These are phyloP conservation scores for Fragum sueziense DNA, from an alignment of 2,888 invertebrate genomes.

Conservation along the genomic window DNA sequence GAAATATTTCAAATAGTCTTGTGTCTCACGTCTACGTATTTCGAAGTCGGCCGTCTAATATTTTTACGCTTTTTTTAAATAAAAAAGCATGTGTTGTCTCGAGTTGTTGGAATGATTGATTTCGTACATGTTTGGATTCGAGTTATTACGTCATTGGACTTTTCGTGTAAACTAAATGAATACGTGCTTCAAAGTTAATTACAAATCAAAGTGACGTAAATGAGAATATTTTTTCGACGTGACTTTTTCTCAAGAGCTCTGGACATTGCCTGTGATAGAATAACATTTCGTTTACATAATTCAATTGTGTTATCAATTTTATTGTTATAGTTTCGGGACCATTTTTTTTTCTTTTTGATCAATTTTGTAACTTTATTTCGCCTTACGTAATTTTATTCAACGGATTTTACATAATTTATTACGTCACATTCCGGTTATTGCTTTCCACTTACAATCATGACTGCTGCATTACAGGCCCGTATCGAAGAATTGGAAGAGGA, in stretches of 20 bases:
- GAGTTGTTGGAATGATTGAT: constrained; percentile 4
- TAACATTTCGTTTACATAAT: not conserved
- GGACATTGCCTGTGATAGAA: not conserved
- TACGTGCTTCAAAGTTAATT: not conserved
- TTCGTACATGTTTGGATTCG: constrained; percentile 1
- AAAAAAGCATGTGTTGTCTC: constrained; percentile 12
- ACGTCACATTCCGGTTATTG: not conserved
- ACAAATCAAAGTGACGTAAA: not conserved
- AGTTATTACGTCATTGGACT: constrained; percentile 4
- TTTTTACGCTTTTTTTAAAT: not conserved
- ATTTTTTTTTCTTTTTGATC: not conserved
- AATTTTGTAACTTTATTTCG: not conserved
- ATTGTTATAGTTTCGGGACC: not conserved
- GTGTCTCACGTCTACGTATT: constrained; percentile 8
- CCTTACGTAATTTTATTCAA: not conserved
- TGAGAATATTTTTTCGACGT: constrained; percentile 6
- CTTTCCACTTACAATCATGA: constrained; percentile 34
- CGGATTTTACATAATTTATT: not conserved
- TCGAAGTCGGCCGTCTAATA: constrained; percentile 10
- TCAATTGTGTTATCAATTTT: not conserved
- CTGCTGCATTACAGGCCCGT: constrained; percentile 83
- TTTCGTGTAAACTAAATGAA: too few relatives aligned
- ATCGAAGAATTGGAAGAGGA: constrained; percentile 99
- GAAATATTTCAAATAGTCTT: constrained; percentile 12
- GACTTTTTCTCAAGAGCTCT: constrained; percentile 2